phyloP scores from a whole-genome alignment of 2,888 invertebrate species.

The Eulithis prunata region DNA sequence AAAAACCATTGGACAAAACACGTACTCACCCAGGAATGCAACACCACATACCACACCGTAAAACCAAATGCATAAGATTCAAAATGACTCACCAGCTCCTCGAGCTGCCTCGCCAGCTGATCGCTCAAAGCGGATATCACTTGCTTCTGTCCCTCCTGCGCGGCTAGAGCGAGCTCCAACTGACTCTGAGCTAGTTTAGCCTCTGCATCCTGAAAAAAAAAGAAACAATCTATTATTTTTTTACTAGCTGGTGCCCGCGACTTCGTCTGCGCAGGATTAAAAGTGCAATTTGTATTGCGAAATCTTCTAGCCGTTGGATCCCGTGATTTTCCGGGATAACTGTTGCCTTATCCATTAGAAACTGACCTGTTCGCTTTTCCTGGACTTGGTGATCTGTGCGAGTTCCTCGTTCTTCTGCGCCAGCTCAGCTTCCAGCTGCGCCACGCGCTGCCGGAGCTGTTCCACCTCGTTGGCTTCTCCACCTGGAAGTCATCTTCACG shows the following conservation, averaged over 20 bases:
- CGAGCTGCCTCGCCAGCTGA: slow-evolving; percentile 91
- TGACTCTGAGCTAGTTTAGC: slow-evolving; percentile 91
- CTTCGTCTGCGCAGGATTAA: too few species aligned
- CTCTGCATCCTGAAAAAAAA: slow-evolving; percentile 76
- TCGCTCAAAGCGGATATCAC: slow-evolving; percentile 92
- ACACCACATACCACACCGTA: background rate
- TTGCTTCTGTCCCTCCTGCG: slow-evolving; percentile 92
- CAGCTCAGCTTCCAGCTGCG: slow-evolving; percentile 92
- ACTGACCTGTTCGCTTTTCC: slow-evolving; percentile 73
- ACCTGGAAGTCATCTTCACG: slow-evolving; percentile 77
- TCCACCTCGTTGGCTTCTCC: slow-evolving; percentile 91
- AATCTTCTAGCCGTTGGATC: too few species aligned
- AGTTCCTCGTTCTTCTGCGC: slow-evolving; percentile 94
- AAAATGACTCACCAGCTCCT: slow-evolving; percentile 85
- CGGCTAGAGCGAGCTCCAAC: slow-evolving; percentile 90
- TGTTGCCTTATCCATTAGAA: background rate
- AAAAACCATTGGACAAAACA: too few species aligned
- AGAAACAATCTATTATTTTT: background rate
- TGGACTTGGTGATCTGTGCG: slow-evolving; percentile 78
- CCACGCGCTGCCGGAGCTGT: slow-evolving; percentile 91
- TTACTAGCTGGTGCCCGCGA: too few species aligned
- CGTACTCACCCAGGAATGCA: too few species aligned
- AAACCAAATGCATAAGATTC: background rate
- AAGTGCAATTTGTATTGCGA: too few species aligned
- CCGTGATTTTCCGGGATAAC: too few species aligned